A percentile compares a stretch with the other conserved stretches of the same genome.
These are phyloP conservation scores for Dromas ardeola DNA, from an alignment of 2,113 vertebrate genomes.

Conservation along the genomic window DNA sequence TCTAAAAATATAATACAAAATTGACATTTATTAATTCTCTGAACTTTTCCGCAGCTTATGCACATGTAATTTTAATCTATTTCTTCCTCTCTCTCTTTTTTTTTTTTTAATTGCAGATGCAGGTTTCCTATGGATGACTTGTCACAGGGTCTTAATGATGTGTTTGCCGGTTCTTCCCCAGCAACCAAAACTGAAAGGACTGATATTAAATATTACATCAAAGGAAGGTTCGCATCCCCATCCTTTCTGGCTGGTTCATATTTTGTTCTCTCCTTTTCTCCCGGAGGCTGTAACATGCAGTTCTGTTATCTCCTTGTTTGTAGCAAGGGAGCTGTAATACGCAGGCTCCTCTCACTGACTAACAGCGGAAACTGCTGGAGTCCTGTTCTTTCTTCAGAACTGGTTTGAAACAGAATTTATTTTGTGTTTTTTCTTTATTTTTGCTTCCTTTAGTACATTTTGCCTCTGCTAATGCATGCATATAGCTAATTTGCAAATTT, in stretches of 20 bases:
- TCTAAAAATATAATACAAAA: neutral
- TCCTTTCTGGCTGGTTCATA: neutral
- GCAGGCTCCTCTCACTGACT: neutral
- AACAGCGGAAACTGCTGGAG: neutral
- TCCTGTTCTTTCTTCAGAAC: neutral
- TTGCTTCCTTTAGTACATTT: neutral
- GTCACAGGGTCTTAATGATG: neutral
- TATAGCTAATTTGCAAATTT: neutral
- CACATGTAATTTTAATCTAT: neutral
- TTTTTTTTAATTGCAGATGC: neutral
- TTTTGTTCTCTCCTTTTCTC: neutral
- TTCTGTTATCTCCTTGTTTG: neutral
- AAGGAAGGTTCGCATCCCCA: neutral
- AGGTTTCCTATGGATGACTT: neutral
- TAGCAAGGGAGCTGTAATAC: neutral
- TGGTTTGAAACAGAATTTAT: neutral
- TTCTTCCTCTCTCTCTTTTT: no score
- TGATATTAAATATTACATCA: constrained; percentile 12
- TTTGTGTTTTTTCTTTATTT: neutral
- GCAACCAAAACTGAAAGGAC: neutral
- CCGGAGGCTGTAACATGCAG: neutral
- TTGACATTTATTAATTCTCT: neutral
- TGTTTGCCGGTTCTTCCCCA: neutral
- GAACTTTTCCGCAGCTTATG: neutral
- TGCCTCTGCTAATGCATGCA: neutral